phyloP scores from a whole-genome alignment of 2,888 invertebrate species.

The Scaptomyza reducta region DNA sequence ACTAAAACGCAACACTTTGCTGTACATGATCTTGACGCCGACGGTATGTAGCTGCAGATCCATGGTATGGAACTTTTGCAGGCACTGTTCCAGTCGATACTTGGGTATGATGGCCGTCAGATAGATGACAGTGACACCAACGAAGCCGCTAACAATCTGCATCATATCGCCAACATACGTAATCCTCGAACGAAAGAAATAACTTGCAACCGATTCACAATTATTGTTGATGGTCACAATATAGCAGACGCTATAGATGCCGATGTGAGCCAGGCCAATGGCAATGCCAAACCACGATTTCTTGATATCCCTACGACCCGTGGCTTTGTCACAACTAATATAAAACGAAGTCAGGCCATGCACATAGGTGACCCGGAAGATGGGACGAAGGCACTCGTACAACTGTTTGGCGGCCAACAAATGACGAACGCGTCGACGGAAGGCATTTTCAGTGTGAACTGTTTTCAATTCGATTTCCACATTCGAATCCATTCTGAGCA shows the following conservation, averaged over 20 bases:
- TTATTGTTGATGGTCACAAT: slow-evolving; percentile 73
- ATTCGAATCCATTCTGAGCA: slow-evolving; percentile 41
- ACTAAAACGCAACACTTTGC: slow-evolving; percentile 78
- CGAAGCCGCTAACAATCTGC: slow-evolving; percentile 81
- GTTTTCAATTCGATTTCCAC: slow-evolving; percentile 26
- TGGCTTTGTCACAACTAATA: slow-evolving; percentile 47
- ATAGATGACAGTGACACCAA: slow-evolving; percentile 82
- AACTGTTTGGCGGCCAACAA: slow-evolving; percentile 78
- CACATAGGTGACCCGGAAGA: slow-evolving; percentile 75
- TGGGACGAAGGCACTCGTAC: slow-evolving; percentile 78
- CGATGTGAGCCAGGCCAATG: slow-evolving; percentile 72
- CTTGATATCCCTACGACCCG: slow-evolving; percentile 66
- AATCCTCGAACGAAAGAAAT: slow-evolving; percentile 82
- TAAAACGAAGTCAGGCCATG: slow-evolving; percentile 82
- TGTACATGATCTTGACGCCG: slow-evolving; percentile 82
- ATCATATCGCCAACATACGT: slow-evolving; percentile 82
- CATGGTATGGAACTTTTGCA: slow-evolving; percentile 72
- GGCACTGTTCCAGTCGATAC: slow-evolving; percentile 74
- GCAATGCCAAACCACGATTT: slow-evolving; percentile 78
- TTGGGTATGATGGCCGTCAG: slow-evolving; percentile 78
- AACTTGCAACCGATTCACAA: slow-evolving; percentile 82
- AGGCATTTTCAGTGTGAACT: slow-evolving; percentile 28
- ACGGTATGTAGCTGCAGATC: slow-evolving; percentile 77
- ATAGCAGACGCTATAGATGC: slow-evolving; percentile 75
- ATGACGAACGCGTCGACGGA: slow-evolving; percentile 56